Base-by-base conservation (phyloP, 1,140 invertebrate species). In the Leptinotarsa texana region DNA sequence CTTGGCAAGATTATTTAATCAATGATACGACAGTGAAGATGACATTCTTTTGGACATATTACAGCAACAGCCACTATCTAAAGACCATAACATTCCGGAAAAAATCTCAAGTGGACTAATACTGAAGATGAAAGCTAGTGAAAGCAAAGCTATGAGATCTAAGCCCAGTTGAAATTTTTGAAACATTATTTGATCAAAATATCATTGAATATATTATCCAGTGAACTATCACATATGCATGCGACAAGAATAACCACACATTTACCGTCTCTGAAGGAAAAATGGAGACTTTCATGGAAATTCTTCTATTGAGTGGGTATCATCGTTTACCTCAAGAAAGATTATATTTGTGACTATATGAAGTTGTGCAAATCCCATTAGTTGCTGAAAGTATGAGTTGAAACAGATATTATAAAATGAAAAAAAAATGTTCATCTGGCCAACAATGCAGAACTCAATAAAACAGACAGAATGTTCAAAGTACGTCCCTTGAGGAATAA, bases 1-100 rank as follows among this genome's bases (percentile, higher is more conserved):
- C 48, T 69, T 69, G 18, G 48, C 67, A 33, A 24, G 27, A 48
- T n/a, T 69, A 49, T n/a, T 4, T 69, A 69, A 24, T 69, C 27
- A 49, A 69, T 13, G 3, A 51, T n/a, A 69, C 13, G 67, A 22
- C 13, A 21, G 13, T 4, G 67, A 69, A 69, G 27, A 24, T 21
- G 48, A 69, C 22, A 49, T 33, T 6, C 27, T 13, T 13, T 13
- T 69, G 67, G 13, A 18, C 13, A 69, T 18, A 18, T 65, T 13
- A 13, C 15, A 21, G 6, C 18, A 24, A 17, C 63, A 22, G 63
- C 24, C 13, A 65, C 18, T 15, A 17, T 27, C 18, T 18, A 65
- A 22, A 18, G 18, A 21, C 13, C 2, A 13, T 15, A 47, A 69
- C 13, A 47, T 21, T 33, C 5, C 67, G 13, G 42, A 65, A 65